Evolutionary conservation across 2,888 invertebrate species (phyloP).

Genomic region (Limenitis camilla): DNA sequence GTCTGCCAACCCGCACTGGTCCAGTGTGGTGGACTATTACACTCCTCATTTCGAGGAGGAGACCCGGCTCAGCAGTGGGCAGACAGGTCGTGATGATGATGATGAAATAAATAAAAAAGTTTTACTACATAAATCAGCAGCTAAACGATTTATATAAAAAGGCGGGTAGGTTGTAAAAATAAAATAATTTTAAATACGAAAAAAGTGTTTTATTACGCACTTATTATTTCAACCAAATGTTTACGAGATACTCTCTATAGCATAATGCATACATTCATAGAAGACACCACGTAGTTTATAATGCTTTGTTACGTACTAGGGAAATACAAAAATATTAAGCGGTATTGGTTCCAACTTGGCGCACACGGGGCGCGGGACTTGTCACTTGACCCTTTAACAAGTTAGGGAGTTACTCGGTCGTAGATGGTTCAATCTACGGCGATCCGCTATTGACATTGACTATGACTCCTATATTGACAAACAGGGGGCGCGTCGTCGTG

Average conservation of each 20-base stretch:
- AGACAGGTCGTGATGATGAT: too few species aligned
- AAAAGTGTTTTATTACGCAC: slow-evolving; percentile 74
- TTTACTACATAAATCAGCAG: too few species aligned
- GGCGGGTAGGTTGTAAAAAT: slow-evolving; percentile 3
- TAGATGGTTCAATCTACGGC: slow-evolving; percentile 37
- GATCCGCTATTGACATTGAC: too few species aligned
- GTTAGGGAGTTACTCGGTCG: slow-evolving; percentile 59
- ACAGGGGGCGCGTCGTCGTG: too few species aligned
- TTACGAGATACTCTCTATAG: slow-evolving; percentile 69
- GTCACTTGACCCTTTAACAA: too few species aligned
- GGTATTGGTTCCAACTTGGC: slow-evolving; percentile 59
- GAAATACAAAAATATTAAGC: slow-evolving; percentile 75
- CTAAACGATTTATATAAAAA: neutral
- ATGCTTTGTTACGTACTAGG: slow-evolving; percentile 65
- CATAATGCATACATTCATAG: slow-evolving; percentile 69
- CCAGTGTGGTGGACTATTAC: too few species aligned
- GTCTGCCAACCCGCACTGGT: too few species aligned
- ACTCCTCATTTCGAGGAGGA: too few species aligned
- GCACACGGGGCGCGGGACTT: slow-evolving; percentile 36
- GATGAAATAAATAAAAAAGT: neutral
- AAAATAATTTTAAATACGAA: slow-evolving; percentile 50
- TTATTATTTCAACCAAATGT: slow-evolving; percentile 74
- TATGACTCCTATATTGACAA: too few species aligned
- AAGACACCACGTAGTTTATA: slow-evolving; percentile 61
- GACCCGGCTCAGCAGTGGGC: too few species aligned